Evolutionary conservation across 2,888 invertebrate genomes (phyloP).

Genomic region (Caenorhabditis afra): DNA sequence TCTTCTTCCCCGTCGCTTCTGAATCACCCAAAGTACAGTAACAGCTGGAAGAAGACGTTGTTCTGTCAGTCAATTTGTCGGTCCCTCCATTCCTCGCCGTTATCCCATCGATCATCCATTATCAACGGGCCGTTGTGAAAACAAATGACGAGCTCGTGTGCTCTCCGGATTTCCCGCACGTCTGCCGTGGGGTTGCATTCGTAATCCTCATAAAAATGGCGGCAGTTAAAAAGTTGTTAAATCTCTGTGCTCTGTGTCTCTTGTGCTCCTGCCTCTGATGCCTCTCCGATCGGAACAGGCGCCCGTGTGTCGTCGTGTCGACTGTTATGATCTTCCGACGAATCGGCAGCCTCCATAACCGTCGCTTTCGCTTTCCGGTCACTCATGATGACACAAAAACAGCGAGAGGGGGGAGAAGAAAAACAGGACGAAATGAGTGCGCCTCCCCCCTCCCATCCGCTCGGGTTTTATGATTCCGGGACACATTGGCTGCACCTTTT

Average conservation of each 20-base stretch:
- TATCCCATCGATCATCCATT: conserved; percentile 22
- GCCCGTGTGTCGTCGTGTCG: not conserved
- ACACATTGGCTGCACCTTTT: conserved; percentile 42
- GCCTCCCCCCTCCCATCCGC: not conserved
- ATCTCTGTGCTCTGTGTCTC: conserved; percentile 1
- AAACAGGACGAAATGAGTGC: conserved; percentile 41
- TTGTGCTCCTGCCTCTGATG: no score
- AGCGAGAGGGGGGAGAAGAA: conserved; percentile 4
- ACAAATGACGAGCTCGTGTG: conserved; percentile 5
- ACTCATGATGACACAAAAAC: not conserved
- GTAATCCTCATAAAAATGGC: conserved; percentile 43
- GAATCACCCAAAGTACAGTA: conserved; percentile 11
- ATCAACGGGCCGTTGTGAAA: conserved; percentile 21
- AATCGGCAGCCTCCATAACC: conserved; percentile 3
- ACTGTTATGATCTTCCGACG: not conserved
- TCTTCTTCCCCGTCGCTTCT: conserved; percentile 23
- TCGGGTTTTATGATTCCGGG: conserved; percentile 52
- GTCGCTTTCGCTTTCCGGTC: conserved; percentile 14
- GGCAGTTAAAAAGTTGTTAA: conserved; percentile 58
- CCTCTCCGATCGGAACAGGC: conserved; percentile 1
- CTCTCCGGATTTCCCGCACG: not conserved
- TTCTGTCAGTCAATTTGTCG: not conserved
- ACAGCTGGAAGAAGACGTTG: not conserved
- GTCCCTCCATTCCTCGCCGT: not conserved
- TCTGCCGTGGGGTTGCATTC: conserved; percentile 18